Evolutionary conservation across 2,797 vertebrate species (phyloP).

Genomic region (Esox lucius): DNA sequence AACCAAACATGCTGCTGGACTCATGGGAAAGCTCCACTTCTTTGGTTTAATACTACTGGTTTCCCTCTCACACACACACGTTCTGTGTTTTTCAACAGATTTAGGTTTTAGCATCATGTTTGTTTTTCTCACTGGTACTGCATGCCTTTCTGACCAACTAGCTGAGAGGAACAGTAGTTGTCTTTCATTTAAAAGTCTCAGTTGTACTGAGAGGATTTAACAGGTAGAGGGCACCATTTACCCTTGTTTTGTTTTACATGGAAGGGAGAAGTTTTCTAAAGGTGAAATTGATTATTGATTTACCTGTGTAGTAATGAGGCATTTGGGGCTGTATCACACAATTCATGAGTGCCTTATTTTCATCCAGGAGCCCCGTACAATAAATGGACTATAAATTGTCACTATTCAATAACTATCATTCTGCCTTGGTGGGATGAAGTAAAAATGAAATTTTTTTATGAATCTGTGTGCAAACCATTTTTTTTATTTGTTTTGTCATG

Average conservation of each 20-base stretch:
- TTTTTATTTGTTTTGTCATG: slow-evolving; percentile 57
- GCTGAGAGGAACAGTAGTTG: slow-evolving; percentile 5
- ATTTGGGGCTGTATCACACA: background rate
- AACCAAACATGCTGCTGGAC: slow-evolving; percentile 1
- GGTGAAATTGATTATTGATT: background rate
- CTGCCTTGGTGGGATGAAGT: background rate
- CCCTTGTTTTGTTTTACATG: slow-evolving; percentile 35
- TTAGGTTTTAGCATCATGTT: slow-evolving; percentile 10
- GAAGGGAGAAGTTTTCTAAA: background rate
- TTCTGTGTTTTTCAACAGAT: slow-evolving; percentile 10
- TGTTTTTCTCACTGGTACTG: slow-evolving; percentile 4
- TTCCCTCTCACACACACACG: slow-evolving; percentile 4
- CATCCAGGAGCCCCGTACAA: background rate
- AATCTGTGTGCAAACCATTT: slow-evolving; percentile 42
- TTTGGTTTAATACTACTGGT: background rate
- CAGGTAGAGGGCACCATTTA: slow-evolving; percentile 55
- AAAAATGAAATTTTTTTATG: slow-evolving; percentile 23
- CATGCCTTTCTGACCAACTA: background rate
- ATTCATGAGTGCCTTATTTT: background rate
- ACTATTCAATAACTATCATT: background rate
- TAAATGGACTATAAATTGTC: background rate
- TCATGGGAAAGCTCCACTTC: background rate
- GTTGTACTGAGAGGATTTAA: slow-evolving; percentile 35
- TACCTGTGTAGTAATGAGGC: background rate
- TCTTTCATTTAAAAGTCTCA: slow-evolving; percentile 17